Evolutionary conservation across 2,888 invertebrate species (phyloP).

Genomic region (Cactoblastis cactorum): DNA sequence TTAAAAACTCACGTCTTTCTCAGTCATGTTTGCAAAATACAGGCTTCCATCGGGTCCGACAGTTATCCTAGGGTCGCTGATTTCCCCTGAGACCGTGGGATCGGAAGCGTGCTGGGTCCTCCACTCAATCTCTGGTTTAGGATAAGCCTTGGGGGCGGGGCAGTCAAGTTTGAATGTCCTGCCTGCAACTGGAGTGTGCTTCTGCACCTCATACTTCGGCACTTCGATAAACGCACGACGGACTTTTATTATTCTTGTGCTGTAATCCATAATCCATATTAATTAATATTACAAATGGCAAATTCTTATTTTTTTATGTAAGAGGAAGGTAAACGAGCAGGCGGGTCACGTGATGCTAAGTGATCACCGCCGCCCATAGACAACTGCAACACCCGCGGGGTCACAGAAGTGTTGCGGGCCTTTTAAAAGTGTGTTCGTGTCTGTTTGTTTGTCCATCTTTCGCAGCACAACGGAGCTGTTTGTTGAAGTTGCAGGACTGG

Average conservation of each 20-base stretch:
- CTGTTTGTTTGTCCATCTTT: too few relatives aligned
- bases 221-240: conserved; percentile 38
- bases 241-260: conserved; percentile 39
- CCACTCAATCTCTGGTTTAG: conserved; percentile 55
- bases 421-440: too few relatives aligned
- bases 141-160: conserved; percentile 46
- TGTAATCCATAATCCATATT: too few relatives aligned
- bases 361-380: too few relatives aligned
- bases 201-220: conserved; percentile 33
- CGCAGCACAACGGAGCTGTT: too few relatives aligned
- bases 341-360: too few relatives aligned
- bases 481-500: too few relatives aligned
- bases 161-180: conserved; percentile 54
- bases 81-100: conserved; percentile 30
- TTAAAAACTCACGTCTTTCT: conserved; percentile 37
- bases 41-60: conserved; percentile 50
- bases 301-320: too few relatives aligned
- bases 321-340: too few relatives aligned
- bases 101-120: conserved; percentile 36
- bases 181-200: conserved; percentile 49
- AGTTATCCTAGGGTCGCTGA: conserved; percentile 42
- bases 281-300: too few relatives aligned
- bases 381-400: too few relatives aligned
- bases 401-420: too few relatives aligned
- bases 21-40: conserved; percentile 53